Evolutionary conservation across 2,888 invertebrate species (phyloP).

Genomic region (Rutpela maculata): DNA sequence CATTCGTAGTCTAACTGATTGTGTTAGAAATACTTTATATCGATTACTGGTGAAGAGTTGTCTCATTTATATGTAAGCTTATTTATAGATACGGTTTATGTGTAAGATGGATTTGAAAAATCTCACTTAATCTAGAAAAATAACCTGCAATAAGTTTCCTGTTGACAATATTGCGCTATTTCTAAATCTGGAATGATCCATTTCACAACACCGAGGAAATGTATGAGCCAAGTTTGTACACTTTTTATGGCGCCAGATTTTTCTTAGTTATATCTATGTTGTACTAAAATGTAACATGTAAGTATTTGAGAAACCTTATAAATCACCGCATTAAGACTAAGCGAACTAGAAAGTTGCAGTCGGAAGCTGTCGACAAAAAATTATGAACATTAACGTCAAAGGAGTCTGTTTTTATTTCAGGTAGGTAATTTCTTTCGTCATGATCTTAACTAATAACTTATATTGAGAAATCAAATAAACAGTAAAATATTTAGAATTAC

Average conservation of each 20-base stretch:
- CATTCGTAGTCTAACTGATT: not conserved
- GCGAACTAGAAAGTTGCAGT: not conserved
- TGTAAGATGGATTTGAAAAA: constrained; percentile 46
- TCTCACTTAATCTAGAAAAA: constrained; percentile 53
- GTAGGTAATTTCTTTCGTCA: no score
- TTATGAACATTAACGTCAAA: no score
- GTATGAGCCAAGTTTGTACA: constrained; percentile 54
- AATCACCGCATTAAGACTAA: not conserved
- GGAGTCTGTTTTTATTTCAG: no score
- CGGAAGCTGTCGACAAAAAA: no score
- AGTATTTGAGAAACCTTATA: constrained; percentile 5
- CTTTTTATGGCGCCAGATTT: constrained; percentile 42
- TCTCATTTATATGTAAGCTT: constrained; percentile 17
- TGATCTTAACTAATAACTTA: no score
- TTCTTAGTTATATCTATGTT: constrained; percentile 30
- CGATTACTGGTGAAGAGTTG: constrained; percentile 12
- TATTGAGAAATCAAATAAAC: no score
- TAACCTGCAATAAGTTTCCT: constrained; percentile 52
- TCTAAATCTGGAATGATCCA: constrained; percentile 53
- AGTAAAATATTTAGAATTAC: no score
- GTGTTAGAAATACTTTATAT: constrained; percentile 11
- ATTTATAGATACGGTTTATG: constrained; percentile 37
- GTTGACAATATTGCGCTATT: constrained; percentile 57
- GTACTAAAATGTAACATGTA: constrained; percentile 2
- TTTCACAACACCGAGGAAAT: constrained; percentile 50